Base-by-base conservation (phyloP, 2,888 invertebrate species). In the Drosophila algonquin region DNA sequence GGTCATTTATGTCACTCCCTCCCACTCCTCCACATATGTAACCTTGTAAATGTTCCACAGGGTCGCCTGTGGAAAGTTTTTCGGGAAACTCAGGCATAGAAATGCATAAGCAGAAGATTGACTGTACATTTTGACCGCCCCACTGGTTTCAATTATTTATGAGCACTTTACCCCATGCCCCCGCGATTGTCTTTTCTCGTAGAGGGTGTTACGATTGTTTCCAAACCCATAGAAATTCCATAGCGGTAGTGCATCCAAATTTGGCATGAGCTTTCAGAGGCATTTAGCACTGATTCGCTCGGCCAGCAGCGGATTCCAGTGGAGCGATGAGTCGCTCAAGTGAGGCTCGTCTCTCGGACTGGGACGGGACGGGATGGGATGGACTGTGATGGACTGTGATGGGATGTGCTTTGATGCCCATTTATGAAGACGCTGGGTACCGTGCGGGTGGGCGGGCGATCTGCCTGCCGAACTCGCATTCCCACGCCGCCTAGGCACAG, bases 391-490 rank as follows among this genome's bases (percentile, higher is more conserved):
- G 30, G 21, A 40, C 53, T 9, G 18, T 7, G 40, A 14, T 40
- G 40, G 5, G 5, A 40, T 40, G 12, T 4, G 4, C 4, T 40
- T n/a, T 40, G n/a, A 40, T 40, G 40, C 2, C 65, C 65, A 51
- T 67, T 51, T 67, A 56, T 51, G 50, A 63, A 56, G 50, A 7
- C 14, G 14, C n/a, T 40, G 40, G 40, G 7, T n/a, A n/a, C 56
- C 60, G 45, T 40, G 54, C 54, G 69, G 64, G 73, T 59, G 75
- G 76, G 80, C 65, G 75, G 76, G 78, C 65, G 47, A 55, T 44
- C 30, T 30, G 8, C 30, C 30, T 30, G 30, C 30, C 30, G 7
- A 32, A 32, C 62, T 47, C 60, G 32, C 65, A 72, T 65, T 57
- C 35, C 70, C 16, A 44, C 24, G 44, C 35, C 56, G 16, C 35